phyloP scores from a whole-genome alignment of 2,113 vertebrate species.

The Toxotes jaculatrix region DNA sequence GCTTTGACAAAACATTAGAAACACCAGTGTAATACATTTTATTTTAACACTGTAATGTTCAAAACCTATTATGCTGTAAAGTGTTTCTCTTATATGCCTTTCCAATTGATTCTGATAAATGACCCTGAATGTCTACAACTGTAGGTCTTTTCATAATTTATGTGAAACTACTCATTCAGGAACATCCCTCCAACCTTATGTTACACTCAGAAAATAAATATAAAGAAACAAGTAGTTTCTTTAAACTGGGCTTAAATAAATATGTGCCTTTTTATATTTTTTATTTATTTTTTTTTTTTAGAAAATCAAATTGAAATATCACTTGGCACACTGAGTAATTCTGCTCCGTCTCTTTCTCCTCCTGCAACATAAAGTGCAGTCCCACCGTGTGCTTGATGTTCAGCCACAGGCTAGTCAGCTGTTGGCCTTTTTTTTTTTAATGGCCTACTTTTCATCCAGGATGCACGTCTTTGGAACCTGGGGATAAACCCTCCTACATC shows the following conservation, averaged over 20 bases:
- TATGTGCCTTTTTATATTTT: background rate
- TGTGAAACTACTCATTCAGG: too few species aligned
- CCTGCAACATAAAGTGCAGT: slow-evolving; percentile 56
- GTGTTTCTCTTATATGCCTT: too few species aligned
- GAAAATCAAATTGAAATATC: slow-evolving; percentile 53
- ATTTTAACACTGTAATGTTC: too few species aligned
- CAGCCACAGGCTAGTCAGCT: slow-evolving; percentile 80
- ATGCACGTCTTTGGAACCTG: slow-evolving; percentile 62
- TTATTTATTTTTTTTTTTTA: background rate
- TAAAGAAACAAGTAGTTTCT: background rate
- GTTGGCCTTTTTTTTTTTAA: slow-evolving; percentile 70
- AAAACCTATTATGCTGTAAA: too few species aligned
- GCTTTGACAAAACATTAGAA: background rate
- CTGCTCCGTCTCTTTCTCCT: slow-evolving; percentile 21
- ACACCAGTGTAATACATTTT: background rate
- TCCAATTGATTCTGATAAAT: too few species aligned
- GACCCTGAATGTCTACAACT: too few species aligned
- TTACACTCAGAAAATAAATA: too few species aligned
- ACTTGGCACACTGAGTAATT: slow-evolving; percentile 37
- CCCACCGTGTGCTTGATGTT: slow-evolving; percentile 68
- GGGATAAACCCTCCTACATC: slow-evolving; percentile 57
- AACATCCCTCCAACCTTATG: too few species aligned
- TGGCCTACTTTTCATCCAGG: slow-evolving; percentile 77
- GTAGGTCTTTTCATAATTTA: too few species aligned
- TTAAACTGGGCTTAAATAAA: background rate